Percentiles rank a stretch among this genome's conserved stretches.
phyloP scores from a whole-genome alignment of 1,140 invertebrate species.

The Cotesia typhae region DNA sequence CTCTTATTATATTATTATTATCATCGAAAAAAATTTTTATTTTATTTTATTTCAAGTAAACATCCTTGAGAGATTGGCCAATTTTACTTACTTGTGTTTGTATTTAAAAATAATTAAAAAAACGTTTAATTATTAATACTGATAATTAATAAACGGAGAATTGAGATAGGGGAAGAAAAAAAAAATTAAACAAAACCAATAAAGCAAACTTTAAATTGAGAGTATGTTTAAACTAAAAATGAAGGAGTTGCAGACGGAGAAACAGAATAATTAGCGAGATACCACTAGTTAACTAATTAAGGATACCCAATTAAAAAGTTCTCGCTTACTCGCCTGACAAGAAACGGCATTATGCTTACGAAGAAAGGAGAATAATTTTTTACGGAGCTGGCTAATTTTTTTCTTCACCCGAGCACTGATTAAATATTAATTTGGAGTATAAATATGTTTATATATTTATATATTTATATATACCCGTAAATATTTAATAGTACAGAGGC shows the following conservation, averaged over 20 bases:
- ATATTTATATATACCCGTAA: too few species aligned
- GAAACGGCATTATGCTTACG: slow-evolving; percentile 21
- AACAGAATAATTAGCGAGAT: slow-evolving; percentile 63
- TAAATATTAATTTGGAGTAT: slow-evolving; percentile 11
- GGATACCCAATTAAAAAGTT: slow-evolving; percentile 66
- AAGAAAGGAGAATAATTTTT: slow-evolving; percentile 7
- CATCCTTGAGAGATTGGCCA: too few species aligned
- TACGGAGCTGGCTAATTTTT: neutral
- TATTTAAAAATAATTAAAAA: neutral
- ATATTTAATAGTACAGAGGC: too few species aligned
- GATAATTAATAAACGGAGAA: too few species aligned
- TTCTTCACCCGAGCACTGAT: neutral
- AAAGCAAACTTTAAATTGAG: neutral
- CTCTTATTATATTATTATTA: too few species aligned
- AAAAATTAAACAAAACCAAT: neutral
- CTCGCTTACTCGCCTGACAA: slow-evolving; percentile 46
- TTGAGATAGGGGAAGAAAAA: neutral
- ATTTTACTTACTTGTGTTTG: too few species aligned
- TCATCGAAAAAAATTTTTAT: too few species aligned
- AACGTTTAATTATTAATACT: neutral
- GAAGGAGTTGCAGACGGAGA: slow-evolving; percentile 39
- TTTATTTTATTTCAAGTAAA: too few species aligned
- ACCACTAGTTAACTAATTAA: slow-evolving; percentile 64
- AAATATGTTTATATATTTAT: too few species aligned
- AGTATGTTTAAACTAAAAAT: slow-evolving; percentile 14